Evolutionary conservation across 2,888 invertebrate species (phyloP), one percentile per base, ranked within the genome.

Genomic region (Allygus modestus): DNA sequence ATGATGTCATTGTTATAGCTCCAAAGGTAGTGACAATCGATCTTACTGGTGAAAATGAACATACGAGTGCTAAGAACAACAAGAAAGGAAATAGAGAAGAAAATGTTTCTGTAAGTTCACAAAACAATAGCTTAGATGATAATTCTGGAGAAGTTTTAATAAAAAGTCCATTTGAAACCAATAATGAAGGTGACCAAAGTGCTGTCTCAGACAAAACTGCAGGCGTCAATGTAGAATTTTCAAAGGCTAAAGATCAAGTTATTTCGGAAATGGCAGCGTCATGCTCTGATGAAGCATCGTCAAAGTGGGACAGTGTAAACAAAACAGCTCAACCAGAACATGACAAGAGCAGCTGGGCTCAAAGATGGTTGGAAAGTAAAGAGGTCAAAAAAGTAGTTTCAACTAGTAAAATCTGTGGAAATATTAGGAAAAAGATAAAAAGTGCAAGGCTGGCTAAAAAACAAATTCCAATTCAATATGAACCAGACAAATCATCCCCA

Each of bases 341-440:
- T 7, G 20, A n/a, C 15, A 85, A 86, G 75, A 84, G 54, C 12
- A 83, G 61, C 58, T 87, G 87, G 87, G 84, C 86, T 26, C 85
- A 85, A 69, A 85, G 87, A 73, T 87, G 87, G 87, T 85, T 87
- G 23, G 87, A 88, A 54, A 88, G 87, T 31, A 86, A 88, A 65
- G 86, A 87, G 61, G 88, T 88, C 0, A 87, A 88, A 84, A 87
- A 87, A 41, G 87, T 88, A 31, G 87, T 88, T 33, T 86, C 85
- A 41, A 88, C 88, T 9, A 88, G 88, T 84, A 88, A 87, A 85
- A 86, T 88, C 33, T 87, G 88, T 83, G 87, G 87, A n/a, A 88
- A 86, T 81, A 87, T 88, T 61, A 85, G 87, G 43, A 88, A 88
- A 69, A 87, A 87, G 43, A 86, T 88, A 85, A 85, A 84, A 71